These are phyloP conservation scores for Strongylocentrotus purpuratus DNA, from an alignment of 35 echinoderm and acorn worm species.

Conservation along the genomic window DNA sequence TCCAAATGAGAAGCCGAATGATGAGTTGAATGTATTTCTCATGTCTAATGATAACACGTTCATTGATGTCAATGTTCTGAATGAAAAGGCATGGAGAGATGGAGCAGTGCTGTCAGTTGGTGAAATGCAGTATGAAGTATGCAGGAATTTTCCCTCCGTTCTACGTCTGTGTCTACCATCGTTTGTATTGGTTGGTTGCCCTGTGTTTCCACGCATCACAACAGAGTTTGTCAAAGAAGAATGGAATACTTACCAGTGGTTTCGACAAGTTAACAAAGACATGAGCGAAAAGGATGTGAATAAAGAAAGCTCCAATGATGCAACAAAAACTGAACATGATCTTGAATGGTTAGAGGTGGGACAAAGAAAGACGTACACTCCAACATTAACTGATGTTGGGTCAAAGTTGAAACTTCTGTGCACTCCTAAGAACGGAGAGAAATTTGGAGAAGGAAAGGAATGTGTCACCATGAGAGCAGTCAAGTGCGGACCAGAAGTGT, in stretches of 20 bases:
- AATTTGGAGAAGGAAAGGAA: conserved; percentile 56
- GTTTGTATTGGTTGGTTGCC: conserved; percentile 69
- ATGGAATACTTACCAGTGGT: conserved; percentile 65
- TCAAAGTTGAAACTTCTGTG: conserved; percentile 61
- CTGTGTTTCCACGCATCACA: conserved; percentile 64
- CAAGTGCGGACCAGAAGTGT: conserved; percentile 48
- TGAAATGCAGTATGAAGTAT: conserved; percentile 53
- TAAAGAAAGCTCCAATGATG: background rate
- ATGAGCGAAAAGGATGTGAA: background rate
- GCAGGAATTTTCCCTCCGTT: conserved; percentile 69
- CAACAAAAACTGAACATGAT: conserved; percentile 27
- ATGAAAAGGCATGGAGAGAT: conserved; percentile 74
- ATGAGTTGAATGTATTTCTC: conserved; percentile 36
- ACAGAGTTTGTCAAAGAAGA: conserved; percentile 69
- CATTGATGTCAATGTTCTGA: conserved; percentile 50
- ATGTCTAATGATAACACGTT: conserved; percentile 53
- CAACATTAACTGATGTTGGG: conserved; percentile 53
- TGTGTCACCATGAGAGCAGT: conserved; percentile 44
- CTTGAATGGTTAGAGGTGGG: conserved; percentile 61
- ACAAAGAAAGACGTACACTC: conserved; percentile 60
- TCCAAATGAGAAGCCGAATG: background rate
- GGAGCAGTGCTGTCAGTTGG: conserved; percentile 69
- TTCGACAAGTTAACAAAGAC: conserved; percentile 25
- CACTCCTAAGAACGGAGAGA: conserved; percentile 60
- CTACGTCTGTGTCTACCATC: conserved; percentile 62